A percentile compares a stretch with the other conserved stretches of the same genome.
Evolutionary conservation across 2,888 invertebrate genomes (phyloP).

Genomic region (Rhaphigaster nebulosa): DNA sequence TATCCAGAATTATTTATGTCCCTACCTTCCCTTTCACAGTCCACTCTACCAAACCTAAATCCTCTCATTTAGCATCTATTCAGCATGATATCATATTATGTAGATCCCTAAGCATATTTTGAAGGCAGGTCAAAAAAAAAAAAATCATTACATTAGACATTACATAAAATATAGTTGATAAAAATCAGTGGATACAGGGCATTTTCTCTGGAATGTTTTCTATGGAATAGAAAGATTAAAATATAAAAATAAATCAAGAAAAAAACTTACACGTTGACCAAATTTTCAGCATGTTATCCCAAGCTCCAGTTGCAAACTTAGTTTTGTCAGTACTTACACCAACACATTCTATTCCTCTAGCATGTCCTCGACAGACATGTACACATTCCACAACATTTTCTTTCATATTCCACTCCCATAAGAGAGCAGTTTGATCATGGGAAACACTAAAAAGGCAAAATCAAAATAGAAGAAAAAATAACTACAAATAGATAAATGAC

Average conservation of each 20-base stretch:
- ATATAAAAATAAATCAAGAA: not conserved
- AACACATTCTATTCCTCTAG: slow-evolving; percentile 91
- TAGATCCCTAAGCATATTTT: no score
- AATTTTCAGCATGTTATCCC: slow-evolving; percentile 92
- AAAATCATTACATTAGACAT: no score
- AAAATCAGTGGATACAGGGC: no score
- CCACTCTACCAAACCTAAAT: no score
- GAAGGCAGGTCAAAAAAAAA: no score
- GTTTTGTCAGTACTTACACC: slow-evolving; percentile 79
- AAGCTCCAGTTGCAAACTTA: slow-evolving; percentile 87
- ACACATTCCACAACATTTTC: slow-evolving; percentile 83
- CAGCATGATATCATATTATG: no score
- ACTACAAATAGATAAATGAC: not conserved
- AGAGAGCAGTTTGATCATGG: slow-evolving; percentile 90
- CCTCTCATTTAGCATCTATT: no score
- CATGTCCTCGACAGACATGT: slow-evolving; percentile 90
- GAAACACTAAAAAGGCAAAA: slow-evolving; percentile 77
- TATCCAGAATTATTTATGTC: no score
- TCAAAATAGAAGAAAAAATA: not conserved
- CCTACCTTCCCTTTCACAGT: no score
- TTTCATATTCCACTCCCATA: slow-evolving; percentile 89
- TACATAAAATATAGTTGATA: no score
- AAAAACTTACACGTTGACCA: slow-evolving; percentile 83
- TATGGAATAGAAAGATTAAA: not conserved
- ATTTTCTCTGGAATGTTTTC: not conserved